Evolutionary conservation across 2,113 vertebrate genomes (phyloP).

Genomic region (Thunnus maccoyii): DNA sequence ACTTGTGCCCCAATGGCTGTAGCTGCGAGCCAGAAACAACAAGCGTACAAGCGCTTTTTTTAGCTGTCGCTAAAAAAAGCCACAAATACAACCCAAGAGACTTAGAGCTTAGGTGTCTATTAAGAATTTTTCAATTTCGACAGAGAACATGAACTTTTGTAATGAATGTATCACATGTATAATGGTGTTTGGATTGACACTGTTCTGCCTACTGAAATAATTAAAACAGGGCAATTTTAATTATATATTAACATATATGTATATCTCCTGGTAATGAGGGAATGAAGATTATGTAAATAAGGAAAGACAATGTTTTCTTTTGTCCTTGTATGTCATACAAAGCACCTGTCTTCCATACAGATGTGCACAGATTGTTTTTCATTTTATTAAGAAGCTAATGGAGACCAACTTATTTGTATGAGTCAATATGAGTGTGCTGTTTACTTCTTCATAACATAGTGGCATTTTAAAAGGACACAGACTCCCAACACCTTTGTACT

Average conservation of each 20-base stretch:
- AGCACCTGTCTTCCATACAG: neutral
- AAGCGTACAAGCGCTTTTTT: neutral
- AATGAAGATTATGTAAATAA: neutral
- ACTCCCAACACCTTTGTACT: neutral
- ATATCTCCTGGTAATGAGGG: neutral
- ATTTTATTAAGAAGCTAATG: neutral
- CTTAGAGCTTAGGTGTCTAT: neutral
- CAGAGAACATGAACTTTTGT: neutral
- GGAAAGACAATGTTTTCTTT: neutral
- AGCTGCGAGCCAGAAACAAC: constrained; percentile 4
- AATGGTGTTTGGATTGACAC: neutral
- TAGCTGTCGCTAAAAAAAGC: neutral
- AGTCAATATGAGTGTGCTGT: neutral
- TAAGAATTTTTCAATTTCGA: neutral
- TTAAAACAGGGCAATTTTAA: no score
- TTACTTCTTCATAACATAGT: neutral
- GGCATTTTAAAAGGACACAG: constrained; percentile 1
- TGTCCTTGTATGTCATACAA: neutral
- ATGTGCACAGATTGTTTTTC: neutral
- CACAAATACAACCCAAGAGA: constrained; percentile 3
- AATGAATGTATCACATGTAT: neutral
- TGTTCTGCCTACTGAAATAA: neutral
- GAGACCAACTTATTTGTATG: neutral
- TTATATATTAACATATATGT: neutral
- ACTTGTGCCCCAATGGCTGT: constrained; percentile 2